These are phyloP conservation scores for Dryobotodes eremita DNA, from an alignment of 2,888 invertebrate species.

Conservation along the genomic window DNA sequence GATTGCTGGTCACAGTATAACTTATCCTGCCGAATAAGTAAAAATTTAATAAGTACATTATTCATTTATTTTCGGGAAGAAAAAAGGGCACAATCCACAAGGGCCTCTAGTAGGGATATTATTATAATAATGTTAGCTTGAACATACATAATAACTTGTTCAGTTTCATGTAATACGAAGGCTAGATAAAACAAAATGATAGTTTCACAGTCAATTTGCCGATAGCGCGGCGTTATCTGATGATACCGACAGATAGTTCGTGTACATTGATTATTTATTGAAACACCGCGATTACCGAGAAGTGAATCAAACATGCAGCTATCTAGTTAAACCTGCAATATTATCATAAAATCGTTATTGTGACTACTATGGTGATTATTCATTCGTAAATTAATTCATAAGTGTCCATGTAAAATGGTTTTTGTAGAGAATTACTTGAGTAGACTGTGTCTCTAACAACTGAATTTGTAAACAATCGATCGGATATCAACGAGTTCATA, in stretches of 20 bases:
- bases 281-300: constrained; percentile 16
- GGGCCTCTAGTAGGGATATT: not conserved
- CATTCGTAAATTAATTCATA: constrained; percentile 9
- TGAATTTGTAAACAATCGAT: not conserved
- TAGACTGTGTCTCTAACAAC: not conserved
- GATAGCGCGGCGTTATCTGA: constrained; percentile 57
- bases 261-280: constrained; percentile 34
- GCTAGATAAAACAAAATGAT: constrained; percentile 28
- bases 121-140: constrained; percentile 4
- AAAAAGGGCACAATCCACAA: no score
- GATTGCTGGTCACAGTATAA: not conserved
- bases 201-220: constrained; percentile 54
- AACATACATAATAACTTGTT: constrained; percentile 11
- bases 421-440: not conserved
- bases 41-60: not conserved
- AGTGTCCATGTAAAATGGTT: not conserved
- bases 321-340: constrained; percentile 20
- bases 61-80: not conserved
- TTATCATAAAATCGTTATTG: not conserved
- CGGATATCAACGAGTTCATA: not conserved
- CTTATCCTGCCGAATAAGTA: not conserved
- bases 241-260: constrained; percentile 35
- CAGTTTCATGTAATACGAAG: constrained; percentile 31
- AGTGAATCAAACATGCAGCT: constrained; percentile 30
- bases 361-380: not conserved